Base-by-base conservation (phyloP, 2,888 invertebrate genomes). In the Megastigmus dorsalis region DNA sequence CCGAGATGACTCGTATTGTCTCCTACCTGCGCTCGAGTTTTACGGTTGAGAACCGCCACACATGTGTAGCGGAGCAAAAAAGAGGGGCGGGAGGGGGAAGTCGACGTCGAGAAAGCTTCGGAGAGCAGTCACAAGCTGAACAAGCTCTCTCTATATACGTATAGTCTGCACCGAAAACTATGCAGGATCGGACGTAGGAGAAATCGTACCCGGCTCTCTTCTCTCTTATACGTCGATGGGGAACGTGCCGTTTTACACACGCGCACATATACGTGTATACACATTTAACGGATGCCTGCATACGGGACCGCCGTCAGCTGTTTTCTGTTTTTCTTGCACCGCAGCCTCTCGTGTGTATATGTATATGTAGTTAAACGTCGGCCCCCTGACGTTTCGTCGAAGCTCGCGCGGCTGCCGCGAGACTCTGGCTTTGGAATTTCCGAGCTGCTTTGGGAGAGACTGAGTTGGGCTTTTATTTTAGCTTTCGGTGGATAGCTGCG, bases 1-100 rank as follows among this genome's bases (percentile, higher is more conserved):
- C 30, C 6, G 62, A 63, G 65, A 67, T 71, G 50, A 41, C 65
- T 71, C 63, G 62, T 26, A 71, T 65, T 65, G 57, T 71, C 71
- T 65, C 71, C 71, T 71, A 71, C 71, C 71, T 71, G 71, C 50
- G 23, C 43, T 41, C 45, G 43, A 43, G 28, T 15, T 13, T n/a
- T n/a, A 9, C 57, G 30, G 15, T 20, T n/a, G 6, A 54, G 18
- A 54, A 9, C 38, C 30, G 13, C 45, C 30, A 15, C 45, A 36
- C 45, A 28, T 57, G 55, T 63, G 38, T 33, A n/a, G n/a, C 7
- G n/a, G 2, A 10, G 18, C 30, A 23, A 30, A n/a, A n/a, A n/a
- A 69, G 69, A 41, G 15, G 18, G 45, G 36, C 26, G 30, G 43
- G 5, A 23, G 15, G n/a, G 13, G 54, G 13, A 23, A 48, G 13